phyloP scores from a whole-genome alignment of 1,140 invertebrate species.

The Andrena cerasifolii region DNA sequence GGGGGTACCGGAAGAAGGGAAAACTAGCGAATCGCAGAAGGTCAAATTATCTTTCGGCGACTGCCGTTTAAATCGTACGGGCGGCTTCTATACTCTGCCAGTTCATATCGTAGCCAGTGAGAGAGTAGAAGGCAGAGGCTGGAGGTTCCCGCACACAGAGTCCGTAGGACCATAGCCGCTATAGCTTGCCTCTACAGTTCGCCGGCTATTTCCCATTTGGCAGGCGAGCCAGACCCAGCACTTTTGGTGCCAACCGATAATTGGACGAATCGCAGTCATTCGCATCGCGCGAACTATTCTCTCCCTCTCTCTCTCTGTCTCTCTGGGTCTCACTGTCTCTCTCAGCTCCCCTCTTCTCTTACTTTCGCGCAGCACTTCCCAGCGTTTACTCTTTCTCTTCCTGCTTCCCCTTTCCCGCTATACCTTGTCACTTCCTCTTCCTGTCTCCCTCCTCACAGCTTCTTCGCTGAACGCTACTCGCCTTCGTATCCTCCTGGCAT shows the following conservation, averaged over 20 bases:
- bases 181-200: slow-evolving; percentile 72
- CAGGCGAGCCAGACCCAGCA: slow-evolving; percentile 77
- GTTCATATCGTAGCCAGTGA: slow-evolving; percentile 48
- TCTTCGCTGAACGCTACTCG: background rate
- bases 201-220: slow-evolving; percentile 77
- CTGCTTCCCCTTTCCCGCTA: background rate
- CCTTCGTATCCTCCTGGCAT: background rate
- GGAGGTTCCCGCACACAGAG: slow-evolving; percentile 55
- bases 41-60: slow-evolving; percentile 69
- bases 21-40: slow-evolving; percentile 55
- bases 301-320: slow-evolving; percentile 37
- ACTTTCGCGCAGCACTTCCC: background rate
- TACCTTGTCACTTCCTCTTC: background rate
- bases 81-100: slow-evolving; percentile 39
- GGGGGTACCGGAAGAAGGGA: slow-evolving; percentile 33
- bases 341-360: background rate
- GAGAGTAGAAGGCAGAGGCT: slow-evolving; percentile 28
- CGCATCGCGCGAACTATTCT: slow-evolving; percentile 71
- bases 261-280: slow-evolving; percentile 78
- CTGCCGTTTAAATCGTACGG: slow-evolving; percentile 65
- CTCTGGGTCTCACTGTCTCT: no score
- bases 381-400: background rate
- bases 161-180: slow-evolving; percentile 64
- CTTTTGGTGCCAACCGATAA: slow-evolving; percentile 78
- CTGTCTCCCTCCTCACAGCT: background rate